phyloP scores from a whole-genome alignment of 2,797 vertebrate genomes.

The Lagodon rhomboides region DNA sequence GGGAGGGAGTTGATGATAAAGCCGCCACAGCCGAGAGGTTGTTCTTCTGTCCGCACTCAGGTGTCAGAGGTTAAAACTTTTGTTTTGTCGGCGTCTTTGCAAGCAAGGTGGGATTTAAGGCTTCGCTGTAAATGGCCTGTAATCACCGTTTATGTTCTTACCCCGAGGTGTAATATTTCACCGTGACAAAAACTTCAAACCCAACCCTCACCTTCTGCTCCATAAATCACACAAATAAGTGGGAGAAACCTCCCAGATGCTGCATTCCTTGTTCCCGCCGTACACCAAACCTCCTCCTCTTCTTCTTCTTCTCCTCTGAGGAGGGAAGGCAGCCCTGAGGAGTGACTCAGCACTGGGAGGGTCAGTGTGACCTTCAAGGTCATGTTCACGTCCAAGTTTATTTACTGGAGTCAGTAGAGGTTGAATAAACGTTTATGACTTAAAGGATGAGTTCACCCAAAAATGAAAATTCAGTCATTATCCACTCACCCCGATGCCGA shows the following conservation, averaged over 20 bases:
- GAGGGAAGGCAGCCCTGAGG: neutral
- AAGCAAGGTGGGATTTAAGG: constrained; percentile 21
- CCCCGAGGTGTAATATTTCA: constrained; percentile 30
- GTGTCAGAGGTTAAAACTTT: constrained; percentile 18
- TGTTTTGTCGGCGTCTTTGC: constrained; percentile 7
- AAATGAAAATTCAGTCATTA: too few relatives aligned
- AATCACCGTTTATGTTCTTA: constrained; percentile 10
- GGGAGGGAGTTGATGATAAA: constrained; percentile 4
- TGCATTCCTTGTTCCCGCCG: constrained; percentile 67
- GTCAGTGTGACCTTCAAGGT: constrained; percentile 39
- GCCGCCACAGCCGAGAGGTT: neutral
- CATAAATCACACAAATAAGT: constrained; percentile 49
- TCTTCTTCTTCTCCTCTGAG: neutral
- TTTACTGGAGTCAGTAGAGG: constrained; percentile 19
- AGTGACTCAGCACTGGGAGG: neutral
- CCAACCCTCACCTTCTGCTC: constrained; percentile 11
- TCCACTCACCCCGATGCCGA: too few relatives aligned
- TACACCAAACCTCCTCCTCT: constrained; percentile 13
- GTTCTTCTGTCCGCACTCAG: neutral
- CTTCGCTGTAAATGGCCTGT: neutral
- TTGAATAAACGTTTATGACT: constrained; percentile 10
- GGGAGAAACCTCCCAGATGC: neutral
- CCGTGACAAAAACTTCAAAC: constrained; percentile 12
- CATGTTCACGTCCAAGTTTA: constrained; percentile 43
- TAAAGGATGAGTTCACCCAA: too few relatives aligned